Conservation (phyloP, 2,888 invertebrate species). For the Itoplectis maculator region DNA sequence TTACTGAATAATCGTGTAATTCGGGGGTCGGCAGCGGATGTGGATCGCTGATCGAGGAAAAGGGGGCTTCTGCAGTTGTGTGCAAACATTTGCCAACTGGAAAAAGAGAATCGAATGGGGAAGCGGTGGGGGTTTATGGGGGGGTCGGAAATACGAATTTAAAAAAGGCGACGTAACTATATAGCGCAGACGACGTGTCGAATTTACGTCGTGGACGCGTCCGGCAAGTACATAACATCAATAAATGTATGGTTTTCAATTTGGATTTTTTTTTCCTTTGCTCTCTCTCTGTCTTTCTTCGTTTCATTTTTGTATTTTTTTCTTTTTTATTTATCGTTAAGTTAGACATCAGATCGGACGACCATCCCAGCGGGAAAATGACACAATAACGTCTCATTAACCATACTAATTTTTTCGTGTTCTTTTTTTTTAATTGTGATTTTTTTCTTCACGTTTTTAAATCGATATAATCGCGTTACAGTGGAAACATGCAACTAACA, state of each 20-base stretch:
- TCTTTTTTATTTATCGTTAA: slow-evolving; percentile 60
- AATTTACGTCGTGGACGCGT: slow-evolving; percentile 9
- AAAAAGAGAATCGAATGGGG: slow-evolving; percentile 8
- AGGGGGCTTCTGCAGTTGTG: slow-evolving; percentile 28
- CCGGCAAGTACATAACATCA: slow-evolving; percentile 14
- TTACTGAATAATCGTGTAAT: slow-evolving; percentile 65
- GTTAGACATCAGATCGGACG: slow-evolving; percentile 69
- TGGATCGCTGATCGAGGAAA: slow-evolving; percentile 48
- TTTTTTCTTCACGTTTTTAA: slow-evolving; percentile 24
- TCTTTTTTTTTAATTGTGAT: neutral
- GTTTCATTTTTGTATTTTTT: slow-evolving; percentile 47
- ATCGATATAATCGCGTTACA: slow-evolving; percentile 64
- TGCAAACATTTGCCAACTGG: slow-evolving; percentile 30
- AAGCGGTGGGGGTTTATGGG: no score
- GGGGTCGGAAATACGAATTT: slow-evolving; percentile 7
- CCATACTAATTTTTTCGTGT: neutral
- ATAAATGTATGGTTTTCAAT: neutral
- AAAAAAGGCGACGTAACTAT: slow-evolving; percentile 28
- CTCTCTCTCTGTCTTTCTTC: slow-evolving; percentile 33
- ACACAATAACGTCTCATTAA: slow-evolving; percentile 68
- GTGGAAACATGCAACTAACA: slow-evolving; percentile 65
- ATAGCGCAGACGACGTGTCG: neutral
- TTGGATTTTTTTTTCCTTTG: slow-evolving; percentile 12
- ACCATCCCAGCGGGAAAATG: slow-evolving; percentile 68
- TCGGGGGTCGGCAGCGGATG: slow-evolving; percentile 14